Evolutionary conservation across 2,888 invertebrate genomes (phyloP).

Genomic region (Diaphora mendica): DNA sequence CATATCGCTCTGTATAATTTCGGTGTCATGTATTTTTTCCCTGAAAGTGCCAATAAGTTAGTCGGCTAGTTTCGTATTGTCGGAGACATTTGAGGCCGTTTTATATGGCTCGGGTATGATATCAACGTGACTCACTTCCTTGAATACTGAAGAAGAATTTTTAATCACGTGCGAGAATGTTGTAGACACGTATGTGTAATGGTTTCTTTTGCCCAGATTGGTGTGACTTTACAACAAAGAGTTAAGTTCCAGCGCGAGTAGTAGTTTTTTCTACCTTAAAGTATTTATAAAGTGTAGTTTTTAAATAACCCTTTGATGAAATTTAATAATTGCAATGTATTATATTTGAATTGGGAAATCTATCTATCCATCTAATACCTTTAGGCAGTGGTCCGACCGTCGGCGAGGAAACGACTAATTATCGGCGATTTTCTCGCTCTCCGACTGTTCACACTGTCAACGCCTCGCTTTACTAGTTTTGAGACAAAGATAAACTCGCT

Average conservation of each 20-base stretch:
- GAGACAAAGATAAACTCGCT: no score
- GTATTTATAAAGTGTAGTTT: neutral
- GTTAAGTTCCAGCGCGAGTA: neutral
- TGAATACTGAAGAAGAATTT: neutral
- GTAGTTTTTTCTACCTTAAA: neutral
- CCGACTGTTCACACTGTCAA: no score
- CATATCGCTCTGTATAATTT: conserved; percentile 14
- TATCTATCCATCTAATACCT: no score
- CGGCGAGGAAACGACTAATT: no score
- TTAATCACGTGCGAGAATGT: neutral
- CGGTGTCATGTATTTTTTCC: conserved; percentile 10
- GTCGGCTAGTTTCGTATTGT: neutral
- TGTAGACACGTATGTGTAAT: neutral
- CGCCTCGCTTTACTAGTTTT: no score
- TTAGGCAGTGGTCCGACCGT: no score
- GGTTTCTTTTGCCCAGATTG: neutral
- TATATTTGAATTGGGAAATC: neutral
- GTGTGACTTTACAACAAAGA: neutral
- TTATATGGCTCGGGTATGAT: neutral
- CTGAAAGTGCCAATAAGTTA: conserved; percentile 3
- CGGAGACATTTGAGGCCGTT: neutral
- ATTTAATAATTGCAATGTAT: neutral
- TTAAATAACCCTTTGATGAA: neutral
- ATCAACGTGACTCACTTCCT: neutral
- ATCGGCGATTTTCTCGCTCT: no score